These are phyloP conservation scores for Diarsia dahlii DNA, from an alignment of 2,888 invertebrate genomes.

Conservation along the genomic window DNA sequence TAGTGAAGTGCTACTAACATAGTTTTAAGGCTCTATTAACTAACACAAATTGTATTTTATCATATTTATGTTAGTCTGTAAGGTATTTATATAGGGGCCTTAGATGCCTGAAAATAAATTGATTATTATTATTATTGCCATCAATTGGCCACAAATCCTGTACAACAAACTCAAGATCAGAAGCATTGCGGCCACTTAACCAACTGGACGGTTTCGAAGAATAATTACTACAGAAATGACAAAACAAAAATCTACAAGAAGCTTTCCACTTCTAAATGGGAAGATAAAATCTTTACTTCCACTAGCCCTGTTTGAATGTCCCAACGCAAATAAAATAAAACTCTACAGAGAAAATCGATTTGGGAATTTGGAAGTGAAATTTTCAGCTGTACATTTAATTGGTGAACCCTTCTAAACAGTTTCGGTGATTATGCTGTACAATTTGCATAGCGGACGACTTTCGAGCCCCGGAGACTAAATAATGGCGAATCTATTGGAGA, in stretches of 20 bases:
- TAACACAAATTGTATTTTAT: too few relatives aligned
- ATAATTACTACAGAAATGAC: neutral
- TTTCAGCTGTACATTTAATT: slow-evolving; percentile 82
- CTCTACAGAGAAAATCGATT: slow-evolving; percentile 61
- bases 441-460: slow-evolving; percentile 80
- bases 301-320: slow-evolving; percentile 29
- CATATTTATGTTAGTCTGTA: too few relatives aligned
- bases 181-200: too few relatives aligned
- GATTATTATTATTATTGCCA: too few relatives aligned
- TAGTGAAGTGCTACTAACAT: too few relatives aligned
- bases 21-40: too few relatives aligned
- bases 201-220: neutral
- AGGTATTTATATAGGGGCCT: too few relatives aligned
- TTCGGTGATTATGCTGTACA: slow-evolving; percentile 79
- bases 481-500: slow-evolving; percentile 53
- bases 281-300: slow-evolving; percentile 34
- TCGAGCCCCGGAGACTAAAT: slow-evolving; percentile 53
- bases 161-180: too few relatives aligned
- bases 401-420: slow-evolving; percentile 82
- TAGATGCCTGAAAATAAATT: too few relatives aligned
- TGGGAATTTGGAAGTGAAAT: slow-evolving; percentile 85
- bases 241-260: neutral
- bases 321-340: slow-evolving; percentile 65
- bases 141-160: too few relatives aligned
- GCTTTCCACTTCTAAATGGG: slow-evolving; percentile 10